A percentile compares a stretch with the other conserved stretches of the same genome.
These are phyloP conservation scores for Hemibagrus guttatus DNA, from an alignment of 2,797 vertebrate species.

Conservation along the genomic window DNA sequence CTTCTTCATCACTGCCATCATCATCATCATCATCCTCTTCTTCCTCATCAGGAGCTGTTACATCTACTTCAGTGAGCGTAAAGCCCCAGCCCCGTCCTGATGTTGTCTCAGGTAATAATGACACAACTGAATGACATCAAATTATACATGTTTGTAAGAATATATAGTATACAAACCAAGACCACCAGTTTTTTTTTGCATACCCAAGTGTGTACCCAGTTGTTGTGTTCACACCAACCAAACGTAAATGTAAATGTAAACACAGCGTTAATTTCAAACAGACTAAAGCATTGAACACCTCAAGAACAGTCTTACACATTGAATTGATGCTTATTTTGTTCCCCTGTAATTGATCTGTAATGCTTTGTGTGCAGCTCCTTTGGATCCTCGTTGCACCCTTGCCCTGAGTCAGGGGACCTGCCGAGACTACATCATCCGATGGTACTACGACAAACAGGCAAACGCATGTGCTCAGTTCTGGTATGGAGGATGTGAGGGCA, in stretches of 20 bases:
- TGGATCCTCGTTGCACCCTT: slow-evolving; percentile 70
- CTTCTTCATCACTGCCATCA: slow-evolving; percentile 49
- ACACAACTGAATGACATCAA: not conserved
- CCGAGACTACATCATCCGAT: slow-evolving; percentile 77
- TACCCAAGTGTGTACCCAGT: not conserved
- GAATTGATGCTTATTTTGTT: not conserved
- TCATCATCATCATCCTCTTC: slow-evolving; percentile 53
- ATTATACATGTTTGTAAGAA: not conserved
- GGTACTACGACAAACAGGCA: slow-evolving; percentile 86
- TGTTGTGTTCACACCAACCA: not conserved
- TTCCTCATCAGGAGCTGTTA: slow-evolving; percentile 49
- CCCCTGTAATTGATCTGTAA: not conserved
- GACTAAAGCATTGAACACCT: not conserved
- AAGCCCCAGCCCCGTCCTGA: slow-evolving; percentile 42
- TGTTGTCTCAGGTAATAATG: slow-evolving; percentile 45
- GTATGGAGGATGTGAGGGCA: slow-evolving; percentile 84
- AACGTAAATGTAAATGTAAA: not conserved
- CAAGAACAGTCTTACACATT: not conserved
- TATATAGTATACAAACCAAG: not conserved
- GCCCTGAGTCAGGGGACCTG: slow-evolving; percentile 81
- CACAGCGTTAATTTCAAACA: not conserved
- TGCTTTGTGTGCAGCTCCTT: slow-evolving; percentile 16
- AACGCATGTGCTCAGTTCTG: slow-evolving; percentile 90
- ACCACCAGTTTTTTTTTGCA: not conserved
- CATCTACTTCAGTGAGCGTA: slow-evolving; percentile 57